These are phyloP conservation scores for Rhombomys opimus DNA, from an alignment of 2,113 vertebrate species.

Conservation along the genomic window DNA sequence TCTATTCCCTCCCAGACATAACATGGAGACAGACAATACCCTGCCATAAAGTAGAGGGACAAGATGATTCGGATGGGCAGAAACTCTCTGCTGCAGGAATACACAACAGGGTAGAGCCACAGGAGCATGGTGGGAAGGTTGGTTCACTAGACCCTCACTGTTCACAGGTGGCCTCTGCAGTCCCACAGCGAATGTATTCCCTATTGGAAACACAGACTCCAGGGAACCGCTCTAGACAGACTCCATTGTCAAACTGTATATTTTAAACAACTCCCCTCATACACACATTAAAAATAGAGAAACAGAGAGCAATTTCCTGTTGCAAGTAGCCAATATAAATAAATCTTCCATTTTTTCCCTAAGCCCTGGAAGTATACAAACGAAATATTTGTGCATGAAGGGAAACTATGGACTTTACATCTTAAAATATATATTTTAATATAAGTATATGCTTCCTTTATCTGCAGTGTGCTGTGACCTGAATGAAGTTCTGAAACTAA, in stretches of 20 bases:
- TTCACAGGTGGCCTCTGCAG: background rate
- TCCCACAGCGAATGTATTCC: background rate
- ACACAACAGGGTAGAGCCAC: background rate
- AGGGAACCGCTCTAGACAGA: background rate
- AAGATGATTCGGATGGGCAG: background rate
- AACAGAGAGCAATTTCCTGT: background rate
- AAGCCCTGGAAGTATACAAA: too few species aligned
- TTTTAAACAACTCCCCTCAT: background rate
- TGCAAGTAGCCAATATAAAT: background rate
- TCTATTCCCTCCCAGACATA: background rate
- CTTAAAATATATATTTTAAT: conserved; percentile 23
- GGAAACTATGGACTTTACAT: background rate
- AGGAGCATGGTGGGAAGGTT: fast-evolving
- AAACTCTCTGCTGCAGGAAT: background rate
- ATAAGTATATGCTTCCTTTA: background rate
- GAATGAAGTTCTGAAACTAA: background rate
- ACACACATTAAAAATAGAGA: background rate
- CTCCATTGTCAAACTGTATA: background rate
- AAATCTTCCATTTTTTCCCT: background rate
- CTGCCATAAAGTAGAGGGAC: background rate
- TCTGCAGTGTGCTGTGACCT: background rate
- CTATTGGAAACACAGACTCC: background rate
- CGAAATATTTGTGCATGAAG: background rate
- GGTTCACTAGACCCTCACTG: background rate
- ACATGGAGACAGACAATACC: background rate